Base-by-base conservation (phyloP, 2,888 invertebrate genomes). In the Chymomyza procnemis region DNA sequence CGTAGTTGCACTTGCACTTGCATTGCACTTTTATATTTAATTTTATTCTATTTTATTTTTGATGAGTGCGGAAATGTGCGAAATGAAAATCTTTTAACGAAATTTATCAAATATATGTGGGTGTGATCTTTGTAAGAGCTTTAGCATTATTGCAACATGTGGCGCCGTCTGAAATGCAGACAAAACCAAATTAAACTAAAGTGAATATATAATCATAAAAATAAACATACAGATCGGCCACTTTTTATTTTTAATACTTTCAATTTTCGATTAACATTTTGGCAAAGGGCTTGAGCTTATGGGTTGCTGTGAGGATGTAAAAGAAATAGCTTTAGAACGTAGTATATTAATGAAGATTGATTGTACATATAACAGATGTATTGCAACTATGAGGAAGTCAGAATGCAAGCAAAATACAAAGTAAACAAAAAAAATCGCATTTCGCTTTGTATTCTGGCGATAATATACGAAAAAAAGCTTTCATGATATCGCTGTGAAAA, bases 21-120 rank as follows among this genome's bases (percentile, higher is more conserved):
- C 76, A 71, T 67, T 66, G 69, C 64, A 71, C 69, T 69, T 71
- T 50, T 77, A 71, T 70, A 71, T 75, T 68, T 71, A 75, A 73
- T 58, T 46, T 8, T 6, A 41, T 58, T 26, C 26, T 56, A 26
- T 22, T 34, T n/a, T 21, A 30, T 56, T 78, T 78, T 78, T 78
- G 78, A 78, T 80, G 76, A 76, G 78, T 85, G 83, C 83, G 83
- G 83, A 84, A 84, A 82, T 78, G 83, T 84, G 80, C 77, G 80
- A 77, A 75, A 74, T 56, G 68, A 75, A 67, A 67, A 63, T 60
- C 67, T 62, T 16, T 18, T 66, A 58, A 64, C 67, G 62, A 66
- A 70, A 73, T 79, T 79, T 76, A 72, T 75, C 12, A 1, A 12
- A 12, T 48, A 48, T 57, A 48, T 60, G 59, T 21, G 54, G 52